These are phyloP conservation scores for Drosophila niveifrons DNA, from an alignment of 2,888 invertebrate genomes.

Conservation along the genomic window DNA sequence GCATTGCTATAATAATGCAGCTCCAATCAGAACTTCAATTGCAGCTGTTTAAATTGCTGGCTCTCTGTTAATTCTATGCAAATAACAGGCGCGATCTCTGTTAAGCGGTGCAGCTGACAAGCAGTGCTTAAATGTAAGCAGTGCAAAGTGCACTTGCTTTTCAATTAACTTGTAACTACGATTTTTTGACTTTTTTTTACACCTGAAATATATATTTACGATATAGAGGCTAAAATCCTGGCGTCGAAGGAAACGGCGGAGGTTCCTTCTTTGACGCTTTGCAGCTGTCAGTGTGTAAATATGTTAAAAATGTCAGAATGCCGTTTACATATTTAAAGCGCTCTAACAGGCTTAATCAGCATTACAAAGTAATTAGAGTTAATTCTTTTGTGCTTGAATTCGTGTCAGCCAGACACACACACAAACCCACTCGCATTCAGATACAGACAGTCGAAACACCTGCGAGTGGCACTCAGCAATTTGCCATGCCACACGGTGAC, in stretches of 20 bases:
- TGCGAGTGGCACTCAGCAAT: constrained; percentile 22
- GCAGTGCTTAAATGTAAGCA: neutral
- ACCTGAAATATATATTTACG: neutral
- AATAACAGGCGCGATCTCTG: constrained; percentile 4
- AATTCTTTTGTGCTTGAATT: constrained; percentile 74
- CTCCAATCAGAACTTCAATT: constrained; percentile 3
- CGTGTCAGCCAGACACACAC: constrained; percentile 32
- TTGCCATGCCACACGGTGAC: constrained; percentile 29
- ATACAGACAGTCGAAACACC: constrained; percentile 11
- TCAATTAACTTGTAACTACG: constrained; percentile 3
- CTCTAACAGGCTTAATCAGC: constrained; percentile 77
- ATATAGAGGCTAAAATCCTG: neutral
- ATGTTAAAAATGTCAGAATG: constrained; percentile 65
- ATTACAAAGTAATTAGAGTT: constrained; percentile 81
- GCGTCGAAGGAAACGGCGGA: neutral
- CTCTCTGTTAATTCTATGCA: neutral
- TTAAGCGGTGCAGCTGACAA: neutral
- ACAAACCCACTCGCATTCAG: constrained; percentile 6
- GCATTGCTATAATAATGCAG: constrained; percentile 23
- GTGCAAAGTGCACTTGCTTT: neutral
- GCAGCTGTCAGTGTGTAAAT: constrained; percentile 41
- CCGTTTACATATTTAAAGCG: constrained; percentile 76
- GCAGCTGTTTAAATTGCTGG: neutral
- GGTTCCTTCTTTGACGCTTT: neutral
- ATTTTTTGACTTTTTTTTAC: neutral